Evolutionary conservation across 2,888 invertebrate genomes (phyloP), one percentile per base, ranked within the genome.

Genomic region (Trachelus iudaicus): DNA sequence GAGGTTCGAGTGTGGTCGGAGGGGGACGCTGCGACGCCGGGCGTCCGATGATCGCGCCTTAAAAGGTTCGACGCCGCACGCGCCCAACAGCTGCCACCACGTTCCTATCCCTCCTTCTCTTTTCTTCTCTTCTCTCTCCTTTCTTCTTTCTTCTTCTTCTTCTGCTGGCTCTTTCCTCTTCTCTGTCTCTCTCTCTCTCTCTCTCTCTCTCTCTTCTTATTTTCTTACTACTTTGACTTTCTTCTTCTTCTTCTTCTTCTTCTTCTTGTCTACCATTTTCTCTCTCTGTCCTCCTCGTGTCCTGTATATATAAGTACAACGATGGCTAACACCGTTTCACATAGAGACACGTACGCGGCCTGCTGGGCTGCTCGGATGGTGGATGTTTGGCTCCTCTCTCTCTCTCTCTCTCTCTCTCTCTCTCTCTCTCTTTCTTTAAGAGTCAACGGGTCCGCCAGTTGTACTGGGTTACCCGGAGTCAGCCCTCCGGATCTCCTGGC

Each of bases 21-120:
- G 86, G 87, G 87, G 88, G 88, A 87, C 84, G 88, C 82, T 84
- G 89, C 90, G 91, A 91, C 91, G 91, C 90, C 89, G 84, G 89
- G 91, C 91, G 91, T 90, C 90, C 90, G 89, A 88, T 87, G 90
- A 90, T 91, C 91, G 91, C 91, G 91, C 91, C 91, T 91, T 91
- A 91, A 91, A 91, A 90, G 91, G 91, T 88, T 90, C 91, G 91
- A 90, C 91, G 91, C 91, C 91, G 91, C 90, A 91, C 91, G 91
- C 91, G 90, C 91, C 89, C 88, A 87, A 87, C 91, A 90, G 90
- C 91, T 89, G 91, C 90, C 90, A 89, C 88, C 84, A 83, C 81
- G 81, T 83, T 80, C 73, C 81, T 56, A 68, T 9, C 76, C 73
- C 73, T 69, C 76, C 73, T 73, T 76, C 82, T 75, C 80, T 79